These are phyloP conservation scores for Cyprinodon diabolis DNA, from an alignment of 2,797 vertebrate genomes.

Conservation along the genomic window DNA sequence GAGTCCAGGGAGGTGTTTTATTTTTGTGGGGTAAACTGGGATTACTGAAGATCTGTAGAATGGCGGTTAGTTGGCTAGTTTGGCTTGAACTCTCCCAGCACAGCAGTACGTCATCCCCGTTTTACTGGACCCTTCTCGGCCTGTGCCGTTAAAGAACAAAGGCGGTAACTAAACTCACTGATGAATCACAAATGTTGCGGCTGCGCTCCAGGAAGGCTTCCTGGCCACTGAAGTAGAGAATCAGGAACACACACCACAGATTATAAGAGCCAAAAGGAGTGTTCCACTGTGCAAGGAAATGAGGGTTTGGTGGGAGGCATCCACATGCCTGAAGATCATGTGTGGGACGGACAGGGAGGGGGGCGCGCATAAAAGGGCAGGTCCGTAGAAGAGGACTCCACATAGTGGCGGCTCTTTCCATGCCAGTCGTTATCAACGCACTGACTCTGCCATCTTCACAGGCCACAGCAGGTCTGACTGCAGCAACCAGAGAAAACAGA, in stretches of 20 bases:
- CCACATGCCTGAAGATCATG: conserved; percentile 49
- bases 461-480: conserved; percentile 50
- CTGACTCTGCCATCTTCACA: conserved; percentile 55
- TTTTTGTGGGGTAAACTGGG: conserved; percentile 11
- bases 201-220: conserved; percentile 65
- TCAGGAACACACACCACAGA: conserved; percentile 50
- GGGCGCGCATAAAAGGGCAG: conserved; percentile 34
- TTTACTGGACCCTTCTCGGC: conserved; percentile 66
- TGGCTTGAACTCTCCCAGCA: conserved; percentile 43
- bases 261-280: conserved; percentile 40
- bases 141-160: conserved; percentile 59
- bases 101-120: conserved; percentile 59
- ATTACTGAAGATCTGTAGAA: not conserved
- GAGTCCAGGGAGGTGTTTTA: conserved; percentile 31
- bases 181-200: conserved; percentile 76
- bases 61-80: conserved; percentile 27
- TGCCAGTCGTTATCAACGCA: conserved; percentile 52
- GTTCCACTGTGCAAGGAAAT: conserved; percentile 25
- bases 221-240: conserved; percentile 42
- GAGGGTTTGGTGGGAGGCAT: conserved; percentile 54
- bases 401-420: conserved; percentile 34
- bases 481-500: conserved; percentile 67
- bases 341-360: conserved; percentile 54
- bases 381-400: conserved; percentile 15
- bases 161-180: conserved; percentile 63